Conservation (phyloP, 1,140 invertebrate species). For the Hirudo medicinalis region DNA sequence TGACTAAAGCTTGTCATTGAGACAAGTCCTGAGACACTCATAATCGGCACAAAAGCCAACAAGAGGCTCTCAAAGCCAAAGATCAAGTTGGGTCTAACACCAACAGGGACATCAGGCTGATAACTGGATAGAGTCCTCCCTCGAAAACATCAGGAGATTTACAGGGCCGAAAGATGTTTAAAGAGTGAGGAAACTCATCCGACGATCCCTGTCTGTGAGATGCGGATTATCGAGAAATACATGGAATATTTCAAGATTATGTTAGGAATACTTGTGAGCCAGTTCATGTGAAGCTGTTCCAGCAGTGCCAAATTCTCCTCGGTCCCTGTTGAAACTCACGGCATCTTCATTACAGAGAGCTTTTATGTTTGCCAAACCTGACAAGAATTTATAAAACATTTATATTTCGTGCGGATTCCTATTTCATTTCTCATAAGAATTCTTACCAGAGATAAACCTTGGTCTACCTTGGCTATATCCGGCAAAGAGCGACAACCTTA, state of each 20-base stretch:
- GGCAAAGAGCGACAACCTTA: too few relatives aligned
- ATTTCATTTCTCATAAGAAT: too few relatives aligned
- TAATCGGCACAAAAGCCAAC: too few relatives aligned
- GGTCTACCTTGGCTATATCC: too few relatives aligned
- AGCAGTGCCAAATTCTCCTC: constrained; percentile 5
- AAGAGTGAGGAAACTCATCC: neutral
- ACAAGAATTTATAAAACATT: too few relatives aligned
- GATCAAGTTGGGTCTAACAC: too few relatives aligned
- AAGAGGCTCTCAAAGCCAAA: too few relatives aligned
- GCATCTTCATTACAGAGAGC: neutral
- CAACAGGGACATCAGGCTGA: too few relatives aligned
- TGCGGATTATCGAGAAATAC: neutral
- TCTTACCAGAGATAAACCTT: too few relatives aligned
- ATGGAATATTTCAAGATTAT: neutral
- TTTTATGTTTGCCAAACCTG: constrained; percentile 18
- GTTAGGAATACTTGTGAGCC: constrained; percentile 11
- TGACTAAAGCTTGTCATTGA: too few relatives aligned
- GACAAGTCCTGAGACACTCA: too few relatives aligned
- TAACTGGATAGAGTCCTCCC: neutral
- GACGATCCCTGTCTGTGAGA: neutral
- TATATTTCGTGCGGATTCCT: too few relatives aligned
- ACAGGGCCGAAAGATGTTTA: neutral
- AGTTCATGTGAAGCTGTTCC: constrained; percentile 13
- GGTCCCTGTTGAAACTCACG: constrained; percentile 12
- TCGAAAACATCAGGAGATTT: neutral